Base-by-base conservation (phyloP, 2,888 invertebrate species). In the Copidosoma aretas region DNA sequence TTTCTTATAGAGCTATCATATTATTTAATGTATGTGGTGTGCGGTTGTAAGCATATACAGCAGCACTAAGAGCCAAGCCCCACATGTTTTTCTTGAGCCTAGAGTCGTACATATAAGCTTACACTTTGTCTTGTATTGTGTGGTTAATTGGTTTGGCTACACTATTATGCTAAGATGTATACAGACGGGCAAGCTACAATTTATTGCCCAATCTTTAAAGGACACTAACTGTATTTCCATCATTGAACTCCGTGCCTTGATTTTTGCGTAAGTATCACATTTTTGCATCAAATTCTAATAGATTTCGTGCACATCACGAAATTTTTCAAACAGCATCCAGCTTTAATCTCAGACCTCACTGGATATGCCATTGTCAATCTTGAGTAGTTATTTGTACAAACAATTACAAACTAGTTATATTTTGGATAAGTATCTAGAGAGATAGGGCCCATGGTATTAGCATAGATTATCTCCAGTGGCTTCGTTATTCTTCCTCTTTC, bases 181-280 rank as follows among this genome's bases (percentile, higher is more conserved):
- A 52, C 5, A 53, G 65, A 41, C 46, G 17, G 3, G 59, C 59
- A 1, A 65, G 15, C 15, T 60, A 43, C 4, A 46, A 4, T 43
- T 66, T 39, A 1, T 53, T 60, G 51, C 22, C 12, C 14, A 46
- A 46, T 25, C 5, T 46, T 8, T 24, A 24, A 2, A 53, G 21
- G 25, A 41, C 14, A 8, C 72, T 73, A 17, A 67, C 17, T 1
- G 73, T 74, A 19, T 73, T 58, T 1, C 71, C 71, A 17, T 74
- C 74, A 25, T 72, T 74, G 62, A 51, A 75, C 56, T 76, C 73
- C 0, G 62, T 75, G 24, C 70, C 75, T 43, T 74, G 63, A 66
- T 76, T 74, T 1, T 68, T 60, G 12, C 73, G 60, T 56, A 75
- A 61, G 57, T 75, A 75, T 51, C 75, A 77, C 5, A 75, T 64